A percentile compares a stretch with the other conserved stretches of the same genome.
phyloP scores from a whole-genome alignment of 2,797 vertebrate genomes.

The Oophaga sylvatica region DNA sequence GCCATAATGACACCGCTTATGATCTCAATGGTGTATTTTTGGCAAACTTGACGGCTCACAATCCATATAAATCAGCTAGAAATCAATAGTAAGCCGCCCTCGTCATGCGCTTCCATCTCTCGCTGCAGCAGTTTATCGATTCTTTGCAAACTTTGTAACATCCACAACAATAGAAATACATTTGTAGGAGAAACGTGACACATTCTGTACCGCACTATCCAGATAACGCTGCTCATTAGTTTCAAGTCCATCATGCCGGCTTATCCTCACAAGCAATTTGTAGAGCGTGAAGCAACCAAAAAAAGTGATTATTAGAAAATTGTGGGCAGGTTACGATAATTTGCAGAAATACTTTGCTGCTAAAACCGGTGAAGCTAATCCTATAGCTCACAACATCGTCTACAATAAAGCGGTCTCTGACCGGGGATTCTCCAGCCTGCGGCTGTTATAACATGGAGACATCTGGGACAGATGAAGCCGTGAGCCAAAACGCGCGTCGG shows the following conservation, averaged over 20 bases:
- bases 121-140: background rate
- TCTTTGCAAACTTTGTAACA: background rate
- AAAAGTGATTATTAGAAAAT: background rate
- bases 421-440: background rate
- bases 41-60: background rate
- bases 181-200: background rate
- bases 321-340: background rate
- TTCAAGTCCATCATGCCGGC: background rate
- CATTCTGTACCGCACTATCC: background rate
- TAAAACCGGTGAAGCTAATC: background rate
- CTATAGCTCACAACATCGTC: background rate
- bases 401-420: background rate
- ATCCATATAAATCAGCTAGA: background rate
- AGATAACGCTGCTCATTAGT: background rate
- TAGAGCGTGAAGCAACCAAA: background rate
- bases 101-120: background rate
- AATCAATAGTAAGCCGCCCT: background rate
- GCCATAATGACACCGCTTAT: background rate
- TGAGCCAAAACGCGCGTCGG: no score
- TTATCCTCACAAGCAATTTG: background rate
- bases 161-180: background rate
- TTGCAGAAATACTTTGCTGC: background rate
- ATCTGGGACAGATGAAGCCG: no score
- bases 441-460: background rate
- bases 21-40: background rate